Evolutionary conservation across 2,113 vertebrate species (phyloP), one percentile per base, ranked within the genome.

Genomic region (Thermophis baileyi): DNA sequence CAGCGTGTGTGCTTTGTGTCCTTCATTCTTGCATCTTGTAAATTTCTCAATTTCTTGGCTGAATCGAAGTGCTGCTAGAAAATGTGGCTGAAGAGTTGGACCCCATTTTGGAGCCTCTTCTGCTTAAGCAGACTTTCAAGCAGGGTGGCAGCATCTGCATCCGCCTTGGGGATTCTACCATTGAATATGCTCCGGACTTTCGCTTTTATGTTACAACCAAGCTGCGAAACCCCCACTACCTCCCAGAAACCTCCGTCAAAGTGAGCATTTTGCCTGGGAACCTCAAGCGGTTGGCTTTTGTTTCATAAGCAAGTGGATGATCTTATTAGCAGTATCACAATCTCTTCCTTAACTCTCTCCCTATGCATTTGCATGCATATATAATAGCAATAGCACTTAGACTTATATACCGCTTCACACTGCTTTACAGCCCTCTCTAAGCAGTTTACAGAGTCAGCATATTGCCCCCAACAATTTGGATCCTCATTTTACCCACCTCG

Each of bases 191-290:
- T 20, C 98, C 98, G 0, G 98, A 99, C 95, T 99, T 99, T 93
- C 98, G 98, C 90, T 99, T 99, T 96, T 98, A 98, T 90, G 98
- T 99, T 91, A 99, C 98, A 4, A 98, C 99, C 55, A 99, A 99
- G 95, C 96, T 99, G 16, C 97, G 98, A 74, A 99, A 99, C 96
- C 98, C 98, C 22, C 98, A 98, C 94, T 99, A 98, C 96, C 97
- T 99, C 90, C 98, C 98, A 16, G 98, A 98, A 96, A 98, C 98
- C 0, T 98, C 98, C 7, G 98, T 98, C 93, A 98, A 99, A 98
- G 98, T 98, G 60, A 95, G 96, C 92, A 93, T 57, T 92, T 89
- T 90, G 44, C 91, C 88, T 92, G 44, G 3, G 2, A 93, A 87
- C 11, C 0, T 54, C 16, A 0, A 89, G 27, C 49, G 3, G 46